Evolutionary conservation across 2,888 invertebrate species (phyloP), one percentile per base, ranked within the genome.

Genomic region (Melanostoma mellinum): DNA sequence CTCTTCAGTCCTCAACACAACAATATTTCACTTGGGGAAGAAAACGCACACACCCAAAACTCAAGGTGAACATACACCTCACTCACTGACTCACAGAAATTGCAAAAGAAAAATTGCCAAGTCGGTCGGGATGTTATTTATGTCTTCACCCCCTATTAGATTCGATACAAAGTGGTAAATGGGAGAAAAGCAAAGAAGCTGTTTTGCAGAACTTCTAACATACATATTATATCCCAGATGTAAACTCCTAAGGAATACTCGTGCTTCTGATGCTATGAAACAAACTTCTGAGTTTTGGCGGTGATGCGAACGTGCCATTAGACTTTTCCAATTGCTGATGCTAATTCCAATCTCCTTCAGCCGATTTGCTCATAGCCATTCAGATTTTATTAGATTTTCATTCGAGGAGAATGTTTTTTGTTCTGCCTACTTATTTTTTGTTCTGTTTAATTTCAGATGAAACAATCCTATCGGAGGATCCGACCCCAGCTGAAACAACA

Each of bases 401-500:
- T 68, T 79, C 72, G 65, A 20, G 20, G 58, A 65, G 56, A 52
- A 35, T 55, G 53, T 46, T 53, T 63, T 76, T 36, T 60, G 30
- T 48, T 53, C 52, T 78, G 8, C 30, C 55, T 55, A 60, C 9
- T 48, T 67, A 10, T 60, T 67, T 20, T 68, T 75, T 65, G 20
- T 20, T 52, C 32, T 67, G 67, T 80, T 71, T 82, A 73, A 73
- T 78, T 86, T 30, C 86, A 91, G 91, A 91, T 87, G 92, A 91
- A 88, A 89, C 91, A 75, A 91, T 91, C 86, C 88, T 91, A 87
- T 91, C 91, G 55, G 92, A 91, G 88, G 91, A 91, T 89, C 92
- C 91, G 60, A 91, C 91, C 86, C 91, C 91, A 85, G 92, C 91
- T 86, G 91, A 91, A 88, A 91, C 92, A 72, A 91, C 91, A 78